Evolutionary conservation across 1,140 invertebrate genomes (phyloP), one percentile per base, ranked within the genome.

Genomic region (Drosophila sp.): DNA sequence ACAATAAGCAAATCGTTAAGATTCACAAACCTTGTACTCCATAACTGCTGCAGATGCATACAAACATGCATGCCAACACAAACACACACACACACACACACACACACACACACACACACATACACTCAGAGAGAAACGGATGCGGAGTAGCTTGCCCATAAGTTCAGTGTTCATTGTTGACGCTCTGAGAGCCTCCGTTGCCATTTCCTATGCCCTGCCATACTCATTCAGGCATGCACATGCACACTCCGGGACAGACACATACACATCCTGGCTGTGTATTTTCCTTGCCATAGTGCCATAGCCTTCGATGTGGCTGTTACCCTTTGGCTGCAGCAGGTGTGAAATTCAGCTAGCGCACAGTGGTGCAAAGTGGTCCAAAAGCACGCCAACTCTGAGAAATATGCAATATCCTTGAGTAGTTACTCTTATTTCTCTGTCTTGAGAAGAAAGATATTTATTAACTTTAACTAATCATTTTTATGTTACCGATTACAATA

Each of bases 1-100:
- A 84, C 76, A 80, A 84, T 84, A 83, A 84, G 80, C 73, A 83
- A 83, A 84, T 77, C 80, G 77, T 83, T 80, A 84, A 83, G 80
- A 83, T 80, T 84, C 77, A 59, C 72, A 66, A 80, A 73, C 62
- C 77, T 76, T 80, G 45, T 38, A 21, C 63, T 43, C n/a, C 43
- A 36, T 66, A 76, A 63, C 62, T 63, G 45, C 72, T 38, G 21
- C 64, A 67, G 13, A 63, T 29, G 11, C 38, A 69, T 16, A 58
- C 34, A 59, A 14, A 50, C 25, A 36, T 11, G 34, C 38, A 41
- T 25, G 21, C 40, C 29, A 7, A 67, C 13, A 48, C 18, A 27
- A 32, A 8, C 14, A 34, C 7, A 9, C 48, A 40, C 18, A 36
- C 46, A 51, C 25, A 51, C 64, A 50, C 6, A 66, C 6, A 11